Base-by-base conservation (phyloP, 2,888 invertebrate species). In the Diplazon laetatorius region DNA sequence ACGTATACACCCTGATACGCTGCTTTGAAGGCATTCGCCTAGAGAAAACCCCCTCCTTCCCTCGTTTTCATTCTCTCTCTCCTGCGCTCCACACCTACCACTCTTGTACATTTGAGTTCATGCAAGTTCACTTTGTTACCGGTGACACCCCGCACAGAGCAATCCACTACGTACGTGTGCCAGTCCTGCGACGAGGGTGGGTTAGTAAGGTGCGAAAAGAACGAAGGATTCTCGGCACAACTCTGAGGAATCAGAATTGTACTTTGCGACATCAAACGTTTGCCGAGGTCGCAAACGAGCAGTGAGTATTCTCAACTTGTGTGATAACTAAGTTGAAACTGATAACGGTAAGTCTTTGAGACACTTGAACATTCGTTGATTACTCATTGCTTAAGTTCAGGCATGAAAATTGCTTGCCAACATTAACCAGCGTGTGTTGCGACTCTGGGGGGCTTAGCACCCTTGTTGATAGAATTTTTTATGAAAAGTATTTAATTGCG, bases 121-220 rank as follows among this genome's bases (percentile, higher is more conserved):
- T 85, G 80, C 79, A 85, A 85, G 85, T 85, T 85, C 80, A 82
- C 82, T 81, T 80, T 81, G 82, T 75, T 80, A 73, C 80, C 63
- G 66, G 59, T 66, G 80, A 83, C 80, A 78, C 75, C 25, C 66
- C 52, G 52, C 50, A 74, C 73, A 66, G 66, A 48, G 39, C 63
- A 66, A 66, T 50, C 59, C 50, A 42, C 35, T 18, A n/a, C 44
- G 44, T 63, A 69, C 69, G 59, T 59, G 59, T 37, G 46, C 1
- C 4, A 37, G 20, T 37, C 59, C 48, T 35, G 35, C 18, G 30
- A 12, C 10, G 25, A 16, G 46, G 14, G n/a, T 16, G 30, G 25
- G 25, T 44, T 46, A 63, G 22, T 25, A 30, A 42, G 25, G 55
- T 63, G 48, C 39, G 12, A 14, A 35, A 20, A 35, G 60, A 18